phyloP scores from a whole-genome alignment of 2,113 vertebrate genomes.

The Chloebia gouldiae region DNA sequence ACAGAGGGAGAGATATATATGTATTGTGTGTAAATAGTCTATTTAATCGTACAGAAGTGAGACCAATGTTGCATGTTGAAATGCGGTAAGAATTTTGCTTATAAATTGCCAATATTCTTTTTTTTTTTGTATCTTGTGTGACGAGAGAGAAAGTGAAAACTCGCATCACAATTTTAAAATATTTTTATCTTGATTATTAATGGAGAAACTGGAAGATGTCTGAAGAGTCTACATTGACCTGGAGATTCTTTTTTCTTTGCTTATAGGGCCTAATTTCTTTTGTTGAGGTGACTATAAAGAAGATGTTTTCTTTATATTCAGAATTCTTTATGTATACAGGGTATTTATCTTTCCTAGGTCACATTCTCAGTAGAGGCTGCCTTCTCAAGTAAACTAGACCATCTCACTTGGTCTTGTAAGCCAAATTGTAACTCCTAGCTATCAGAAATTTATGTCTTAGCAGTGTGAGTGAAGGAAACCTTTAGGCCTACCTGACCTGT shows the following conservation, averaged over 20 bases:
- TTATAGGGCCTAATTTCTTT: conserved; percentile 17
- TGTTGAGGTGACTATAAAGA: not conserved
- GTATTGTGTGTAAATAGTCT: conserved; percentile 73
- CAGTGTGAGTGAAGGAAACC: not conserved
- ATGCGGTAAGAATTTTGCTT: conserved; percentile 63
- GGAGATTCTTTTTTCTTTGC: not conserved
- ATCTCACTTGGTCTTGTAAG: not conserved
- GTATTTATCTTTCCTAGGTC: conserved; percentile 26
- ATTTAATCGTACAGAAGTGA: conserved; percentile 73
- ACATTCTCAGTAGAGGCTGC: conserved; percentile 19
- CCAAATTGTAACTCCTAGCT: not conserved
- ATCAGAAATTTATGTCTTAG: not conserved
- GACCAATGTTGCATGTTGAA: conserved; percentile 68
- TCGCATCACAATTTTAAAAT: conserved; percentile 38
- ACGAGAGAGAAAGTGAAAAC: conserved; percentile 59
- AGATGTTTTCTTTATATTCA: not conserved
- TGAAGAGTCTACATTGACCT: conserved; percentile 22
- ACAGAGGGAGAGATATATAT: conserved; percentile 62
- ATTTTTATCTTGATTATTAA: conserved; percentile 54
- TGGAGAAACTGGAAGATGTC: conserved; percentile 67
- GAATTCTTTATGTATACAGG: not conserved
- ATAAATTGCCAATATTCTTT: conserved; percentile 66
- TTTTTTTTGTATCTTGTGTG: conserved; percentile 48
- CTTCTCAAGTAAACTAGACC: not conserved
- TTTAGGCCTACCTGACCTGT: not conserved